Percentiles rank a stretch among this genome's conserved stretches.
These are phyloP conservation scores for Chaunax sp. DNA, from an alignment of 2,797 vertebrate genomes.

Conservation along the genomic window DNA sequence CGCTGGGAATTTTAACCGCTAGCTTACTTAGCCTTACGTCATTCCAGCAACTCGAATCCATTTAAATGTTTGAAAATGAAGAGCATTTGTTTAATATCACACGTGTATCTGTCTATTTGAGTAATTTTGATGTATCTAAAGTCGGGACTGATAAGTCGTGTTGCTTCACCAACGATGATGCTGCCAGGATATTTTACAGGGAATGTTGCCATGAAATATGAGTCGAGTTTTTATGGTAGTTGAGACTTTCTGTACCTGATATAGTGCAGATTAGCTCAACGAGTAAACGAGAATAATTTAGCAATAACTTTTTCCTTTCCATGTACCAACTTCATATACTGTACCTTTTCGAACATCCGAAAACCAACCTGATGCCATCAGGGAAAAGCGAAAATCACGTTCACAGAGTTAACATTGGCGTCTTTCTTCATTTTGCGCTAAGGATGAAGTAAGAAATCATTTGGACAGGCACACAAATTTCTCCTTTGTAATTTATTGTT, in stretches of 20 bases:
- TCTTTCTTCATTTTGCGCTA: neutral
- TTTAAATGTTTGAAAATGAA: neutral
- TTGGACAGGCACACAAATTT: neutral
- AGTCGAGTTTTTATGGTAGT: neutral
- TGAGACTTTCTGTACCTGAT: neutral
- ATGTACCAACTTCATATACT: neutral
- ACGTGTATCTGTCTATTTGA: accelerated
- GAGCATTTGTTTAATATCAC: accelerated
- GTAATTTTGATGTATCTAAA: neutral
- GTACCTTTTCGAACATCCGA: too few species aligned
- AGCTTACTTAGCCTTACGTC: conserved; percentile 9
- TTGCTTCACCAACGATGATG: conserved; percentile 42
- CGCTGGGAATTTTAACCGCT: conserved; percentile 30
- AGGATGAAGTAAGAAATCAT: too few species aligned
- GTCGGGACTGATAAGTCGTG: neutral
- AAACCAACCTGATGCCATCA: neutral
- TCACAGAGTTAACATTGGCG: neutral
- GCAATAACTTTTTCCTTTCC: too few species aligned
- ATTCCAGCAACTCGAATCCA: neutral
- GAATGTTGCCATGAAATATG: conserved; percentile 41
- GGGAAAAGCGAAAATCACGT: neutral
- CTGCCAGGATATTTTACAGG: conserved; percentile 42
- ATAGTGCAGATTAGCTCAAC: too few species aligned
- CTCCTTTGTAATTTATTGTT: conserved; percentile 17
- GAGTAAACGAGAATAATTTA: too few species aligned